Conservation (phyloP, 2,797 vertebrate genomes). For the Helarctos malayanus region DNA sequence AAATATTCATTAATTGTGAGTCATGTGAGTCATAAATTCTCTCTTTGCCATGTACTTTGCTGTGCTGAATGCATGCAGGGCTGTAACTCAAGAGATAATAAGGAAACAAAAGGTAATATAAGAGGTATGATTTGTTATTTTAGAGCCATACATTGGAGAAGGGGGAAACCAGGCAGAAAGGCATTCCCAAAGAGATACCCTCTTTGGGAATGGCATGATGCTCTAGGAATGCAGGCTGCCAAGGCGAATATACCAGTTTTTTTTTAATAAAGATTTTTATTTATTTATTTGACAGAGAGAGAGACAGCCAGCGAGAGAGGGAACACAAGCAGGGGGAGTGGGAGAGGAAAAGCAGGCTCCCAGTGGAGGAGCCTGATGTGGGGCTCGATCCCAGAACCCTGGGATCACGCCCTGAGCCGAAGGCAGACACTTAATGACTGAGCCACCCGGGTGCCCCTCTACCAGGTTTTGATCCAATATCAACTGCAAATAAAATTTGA, state of each 20-base stretch:
- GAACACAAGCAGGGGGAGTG: no score
- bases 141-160: slow-evolving; percentile 35
- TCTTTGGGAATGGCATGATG: slow-evolving; percentile 73
- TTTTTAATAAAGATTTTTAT: not conserved
- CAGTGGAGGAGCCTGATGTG: no score
- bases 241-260: slow-evolving; percentile 74
- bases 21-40: not conserved
- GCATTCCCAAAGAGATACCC: not conserved
- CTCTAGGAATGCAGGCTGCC: slow-evolving; percentile 72
- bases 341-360: no score
- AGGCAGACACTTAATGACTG: no score
- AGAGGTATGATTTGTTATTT: slow-evolving; percentile 45
- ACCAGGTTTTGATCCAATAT: slow-evolving; percentile 60
- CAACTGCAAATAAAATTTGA: slow-evolving; percentile 64
- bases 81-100: slow-evolving; percentile 19
- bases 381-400: no score
- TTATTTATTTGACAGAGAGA: no score
- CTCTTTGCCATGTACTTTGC: not conserved
- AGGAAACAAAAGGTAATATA: slow-evolving; percentile 10
- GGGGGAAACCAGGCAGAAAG: slow-evolving; percentile 38
- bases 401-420: no score
- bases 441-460: no score
- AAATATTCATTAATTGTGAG: slow-evolving; percentile 11
- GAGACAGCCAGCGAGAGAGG: no score
- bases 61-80: not conserved